Evolutionary conservation across 2,797 vertebrate genomes (phyloP).

Genomic region (Typhlichthys eigenmanni): DNA sequence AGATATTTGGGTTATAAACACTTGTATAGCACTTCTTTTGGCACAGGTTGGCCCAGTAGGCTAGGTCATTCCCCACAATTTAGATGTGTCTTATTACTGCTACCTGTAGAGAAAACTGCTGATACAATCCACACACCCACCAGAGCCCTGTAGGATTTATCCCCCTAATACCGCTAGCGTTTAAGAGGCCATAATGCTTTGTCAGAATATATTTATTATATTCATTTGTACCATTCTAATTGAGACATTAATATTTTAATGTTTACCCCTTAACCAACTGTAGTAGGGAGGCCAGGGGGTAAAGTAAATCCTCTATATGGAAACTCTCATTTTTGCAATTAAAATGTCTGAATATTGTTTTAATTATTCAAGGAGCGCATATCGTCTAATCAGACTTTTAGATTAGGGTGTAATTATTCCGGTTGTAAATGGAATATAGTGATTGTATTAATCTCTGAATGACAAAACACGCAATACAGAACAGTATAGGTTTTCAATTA

Average conservation of each 20-base stretch:
- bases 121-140: conserved; percentile 35
- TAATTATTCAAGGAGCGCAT: conserved; percentile 67
- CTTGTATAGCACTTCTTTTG: not conserved
- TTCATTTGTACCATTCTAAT: conserved; percentile 80
- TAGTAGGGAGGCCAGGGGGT: conserved; percentile 29
- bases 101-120: conserved; percentile 13
- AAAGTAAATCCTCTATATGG: conserved; percentile 57
- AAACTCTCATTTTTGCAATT: conserved; percentile 43
- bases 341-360: conserved; percentile 52
- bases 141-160: conserved; percentile 68
- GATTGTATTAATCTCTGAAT: conserved; percentile 33
- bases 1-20: not conserved
- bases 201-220: conserved; percentile 78
- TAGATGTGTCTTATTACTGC: conserved; percentile 27
- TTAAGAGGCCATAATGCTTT: conserved; percentile 66
- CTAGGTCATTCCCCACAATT: not conserved
- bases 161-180: conserved; percentile 56
- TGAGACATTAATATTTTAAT: conserved; percentile 83
- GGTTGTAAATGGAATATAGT: conserved; percentile 36
- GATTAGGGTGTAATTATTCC: conserved; percentile 52
- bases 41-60: too few relatives aligned
- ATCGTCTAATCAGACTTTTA: conserved; percentile 64
- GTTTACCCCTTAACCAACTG: conserved; percentile 53
- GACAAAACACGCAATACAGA: not conserved
- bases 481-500: not conserved